These are phyloP conservation scores for Seriola dumerili DNA, from an alignment of 2,113 vertebrate species.

Conservation along the genomic window DNA sequence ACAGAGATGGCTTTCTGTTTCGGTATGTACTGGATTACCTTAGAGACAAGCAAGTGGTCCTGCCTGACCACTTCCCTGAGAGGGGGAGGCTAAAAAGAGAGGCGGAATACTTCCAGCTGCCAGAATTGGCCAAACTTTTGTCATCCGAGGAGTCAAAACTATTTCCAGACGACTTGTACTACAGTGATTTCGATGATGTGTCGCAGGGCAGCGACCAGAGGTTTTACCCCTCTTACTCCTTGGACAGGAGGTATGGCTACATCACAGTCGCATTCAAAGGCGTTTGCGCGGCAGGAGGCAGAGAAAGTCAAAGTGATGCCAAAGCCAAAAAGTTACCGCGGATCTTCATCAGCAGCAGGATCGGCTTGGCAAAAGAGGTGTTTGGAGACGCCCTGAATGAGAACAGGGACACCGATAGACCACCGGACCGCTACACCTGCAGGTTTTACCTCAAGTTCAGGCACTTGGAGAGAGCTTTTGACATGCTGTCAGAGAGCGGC, in stretches of 20 bases:
- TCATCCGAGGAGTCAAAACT: conserved; percentile 90
- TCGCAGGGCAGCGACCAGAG: conserved; percentile 93
- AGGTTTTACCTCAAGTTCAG: conserved; percentile 96
- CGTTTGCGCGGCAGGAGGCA: conserved; percentile 86
- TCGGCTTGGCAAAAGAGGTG: conserved; percentile 95
- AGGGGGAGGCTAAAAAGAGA: conserved; percentile 94
- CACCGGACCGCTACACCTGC: conserved; percentile 95
- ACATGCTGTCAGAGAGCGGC: conserved; percentile 98
- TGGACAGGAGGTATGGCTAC: conserved; percentile 94
- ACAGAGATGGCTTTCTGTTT: conserved; percentile 98
- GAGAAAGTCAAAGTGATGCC: conserved; percentile 90
- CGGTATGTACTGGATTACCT: conserved; percentile 98
- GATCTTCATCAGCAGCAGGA: conserved; percentile 97
- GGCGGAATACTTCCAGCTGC: conserved; percentile 97
- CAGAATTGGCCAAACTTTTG: conserved; percentile 93
- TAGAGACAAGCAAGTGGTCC: conserved; percentile 96
- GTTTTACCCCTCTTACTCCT: conserved; percentile 88
- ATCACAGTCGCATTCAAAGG: conserved; percentile 93
- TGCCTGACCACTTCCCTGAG: conserved; percentile 98
- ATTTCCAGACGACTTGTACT: conserved; percentile 90
- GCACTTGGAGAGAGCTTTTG: conserved; percentile 97
- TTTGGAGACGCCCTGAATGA: conserved; percentile 97
- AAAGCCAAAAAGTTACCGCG: conserved; percentile 93
- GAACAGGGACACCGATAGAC: conserved; percentile 93
- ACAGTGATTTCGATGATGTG: conserved; percentile 93